Evolutionary conservation across 2,113 vertebrate genomes (phyloP).

Genomic region (Sitta europaea): DNA sequence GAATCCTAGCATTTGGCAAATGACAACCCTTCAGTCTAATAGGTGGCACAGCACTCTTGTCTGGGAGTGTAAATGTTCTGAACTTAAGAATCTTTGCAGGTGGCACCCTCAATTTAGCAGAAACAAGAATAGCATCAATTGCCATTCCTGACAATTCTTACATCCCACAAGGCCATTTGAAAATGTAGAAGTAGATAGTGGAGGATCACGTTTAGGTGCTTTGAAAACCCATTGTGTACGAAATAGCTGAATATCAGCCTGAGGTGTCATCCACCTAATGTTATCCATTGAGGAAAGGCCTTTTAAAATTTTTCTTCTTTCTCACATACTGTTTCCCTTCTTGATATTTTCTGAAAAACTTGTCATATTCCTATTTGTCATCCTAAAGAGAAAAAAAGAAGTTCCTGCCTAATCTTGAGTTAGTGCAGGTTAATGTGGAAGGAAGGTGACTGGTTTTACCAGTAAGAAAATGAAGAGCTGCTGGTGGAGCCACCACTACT

Average conservation of each 20-base stretch:
- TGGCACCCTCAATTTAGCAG: constrained; percentile 19
- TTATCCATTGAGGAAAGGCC: neutral
- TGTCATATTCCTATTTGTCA: neutral
- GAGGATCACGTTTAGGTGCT: neutral
- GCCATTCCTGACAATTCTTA: neutral
- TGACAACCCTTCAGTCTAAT: constrained; percentile 35
- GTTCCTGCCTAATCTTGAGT: neutral
- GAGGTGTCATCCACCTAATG: neutral
- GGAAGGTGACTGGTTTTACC: neutral
- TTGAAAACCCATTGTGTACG: neutral
- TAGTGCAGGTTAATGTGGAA: neutral
- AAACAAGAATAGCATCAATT: constrained; percentile 26
- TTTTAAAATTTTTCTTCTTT: neutral
- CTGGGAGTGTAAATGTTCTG: constrained; percentile 22
- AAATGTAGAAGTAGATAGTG: neutral
- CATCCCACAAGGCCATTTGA: neutral
- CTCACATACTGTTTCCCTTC: neutral
- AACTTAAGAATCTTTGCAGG: constrained; percentile 20
- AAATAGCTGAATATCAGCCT: neutral
- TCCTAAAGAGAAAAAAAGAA: neutral
- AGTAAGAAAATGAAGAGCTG: neutral
- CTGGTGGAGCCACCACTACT: neutral
- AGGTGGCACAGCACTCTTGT: constrained; percentile 7
- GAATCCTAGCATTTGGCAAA: constrained; percentile 32
- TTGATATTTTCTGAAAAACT: neutral